phyloP scores from a whole-genome alignment of 2,113 vertebrate genomes.

The Vulpes ferrilata region DNA sequence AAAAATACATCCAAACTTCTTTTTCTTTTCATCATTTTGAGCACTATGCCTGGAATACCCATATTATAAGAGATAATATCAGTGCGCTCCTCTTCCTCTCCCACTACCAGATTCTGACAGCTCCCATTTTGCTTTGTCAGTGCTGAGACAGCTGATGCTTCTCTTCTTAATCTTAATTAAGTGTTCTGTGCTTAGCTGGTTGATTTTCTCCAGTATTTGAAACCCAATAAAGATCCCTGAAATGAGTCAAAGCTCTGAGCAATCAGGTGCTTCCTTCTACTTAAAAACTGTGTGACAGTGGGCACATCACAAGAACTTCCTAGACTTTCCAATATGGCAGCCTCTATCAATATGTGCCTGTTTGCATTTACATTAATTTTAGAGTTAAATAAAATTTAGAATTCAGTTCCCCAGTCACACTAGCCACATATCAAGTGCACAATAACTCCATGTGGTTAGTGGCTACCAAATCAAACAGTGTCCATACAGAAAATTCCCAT shows the following conservation, averaged over 20 bases:
- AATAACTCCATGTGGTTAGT: background rate
- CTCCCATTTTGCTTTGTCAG: background rate
- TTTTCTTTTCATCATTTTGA: background rate
- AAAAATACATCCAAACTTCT: background rate
- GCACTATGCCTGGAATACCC: background rate
- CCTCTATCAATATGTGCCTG: background rate
- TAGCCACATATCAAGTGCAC: background rate
- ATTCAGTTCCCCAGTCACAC: background rate
- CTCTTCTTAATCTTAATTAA: background rate
- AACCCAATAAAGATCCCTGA: background rate
- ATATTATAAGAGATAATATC: background rate
- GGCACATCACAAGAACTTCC: background rate
- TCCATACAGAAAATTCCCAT: background rate
- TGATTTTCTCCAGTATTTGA: background rate
- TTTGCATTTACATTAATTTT: constrained; percentile 17
- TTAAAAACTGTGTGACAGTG: background rate
- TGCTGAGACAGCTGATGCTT: background rate
- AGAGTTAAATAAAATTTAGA: background rate
- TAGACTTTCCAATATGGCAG: background rate
- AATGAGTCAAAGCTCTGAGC: background rate
- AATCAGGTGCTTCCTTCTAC: background rate
- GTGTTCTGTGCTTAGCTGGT: background rate
- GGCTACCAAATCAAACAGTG: background rate
- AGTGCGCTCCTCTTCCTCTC: background rate
- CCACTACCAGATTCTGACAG: background rate